Percentiles rank a stretch among this genome's conserved stretches.
phyloP scores from a whole-genome alignment of 2,888 invertebrate genomes.

The Apomyelois bistriatella region DNA sequence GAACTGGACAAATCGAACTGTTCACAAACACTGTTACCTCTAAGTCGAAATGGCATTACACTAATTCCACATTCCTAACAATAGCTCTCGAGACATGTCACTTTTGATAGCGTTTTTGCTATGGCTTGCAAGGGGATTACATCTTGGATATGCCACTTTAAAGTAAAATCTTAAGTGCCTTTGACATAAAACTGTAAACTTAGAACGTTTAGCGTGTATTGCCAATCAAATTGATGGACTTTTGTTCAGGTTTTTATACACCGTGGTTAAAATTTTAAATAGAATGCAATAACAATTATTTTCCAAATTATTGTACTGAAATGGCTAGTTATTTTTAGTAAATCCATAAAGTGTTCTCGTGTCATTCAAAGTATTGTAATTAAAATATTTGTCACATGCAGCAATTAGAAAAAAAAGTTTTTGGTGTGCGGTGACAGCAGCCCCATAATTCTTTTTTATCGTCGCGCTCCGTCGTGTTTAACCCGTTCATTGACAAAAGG shows the following conservation, averaged over 20 bases:
- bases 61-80: constrained; percentile 38
- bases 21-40: constrained; percentile 31
- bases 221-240: not conserved
- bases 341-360: not conserved
- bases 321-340: not conserved
- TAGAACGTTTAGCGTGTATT: not conserved
- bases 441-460: constrained; percentile 77
- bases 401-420: constrained; percentile 56
- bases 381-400: constrained; percentile 69
- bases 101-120: constrained; percentile 60
- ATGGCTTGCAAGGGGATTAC: constrained; percentile 60
- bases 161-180: constrained; percentile 29
- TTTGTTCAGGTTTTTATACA: not conserved
- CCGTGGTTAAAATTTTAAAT: not conserved
- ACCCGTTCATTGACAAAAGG: constrained; percentile 80
- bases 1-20: constrained; percentile 47
- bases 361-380: constrained; percentile 43
- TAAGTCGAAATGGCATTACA: constrained; percentile 43
- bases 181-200: constrained; percentile 12
- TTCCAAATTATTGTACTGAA: not conserved
- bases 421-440: constrained; percentile 51
- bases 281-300: not conserved
- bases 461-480: constrained; percentile 57
- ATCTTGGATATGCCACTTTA: constrained; percentile 53
- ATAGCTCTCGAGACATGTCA: constrained; percentile 67